Evolutionary conservation across 2,888 invertebrate species (phyloP), one percentile per base, ranked within the genome.

Genomic region (Parnassius smintheus): DNA sequence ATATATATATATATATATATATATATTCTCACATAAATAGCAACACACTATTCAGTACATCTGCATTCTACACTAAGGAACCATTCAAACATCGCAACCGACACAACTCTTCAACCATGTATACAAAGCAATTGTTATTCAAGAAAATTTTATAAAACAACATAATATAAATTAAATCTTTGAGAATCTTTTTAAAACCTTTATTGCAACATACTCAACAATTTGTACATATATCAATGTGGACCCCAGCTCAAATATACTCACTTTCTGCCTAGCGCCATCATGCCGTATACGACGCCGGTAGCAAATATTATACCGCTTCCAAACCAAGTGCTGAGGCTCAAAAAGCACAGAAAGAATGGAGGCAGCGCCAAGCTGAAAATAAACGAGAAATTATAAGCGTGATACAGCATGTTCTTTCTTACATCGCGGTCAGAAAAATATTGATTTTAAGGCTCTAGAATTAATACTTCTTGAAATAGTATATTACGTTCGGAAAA

Each of bases 181-280:
- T 18, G 18, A 18, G 18, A 18, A 18, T 18, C 18, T 18, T 18
- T 18, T 18, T 18, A 18, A 18, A 18, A 18, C 18, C 18, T 18
- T 18, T 18, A 18, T 18, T 18, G 18, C 18, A 18, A 18, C 18
- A 18, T 18, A 18, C 18, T 18, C 9, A n/a, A 48, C 2, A 18
- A 18, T 18, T 18, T 18, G 18, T 18, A 18, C 18, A 18, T 18
- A 18, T 18, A 18, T 18, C 18, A 18, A 18, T 18, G 18, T 18
- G 1, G 18, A 18, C 18, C 18, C 18, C 18, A 18, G 18, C 18
- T 18, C 18, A 18, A 49, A 25, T 41, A n/a, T 77, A 95, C 97
- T 95, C 91, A 98, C 98, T 98, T 98, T 91, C 95, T 97, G 70
- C 98, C 98, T 68, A 98, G 93, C 59, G 98, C 95, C 96, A 98